Percentiles rank a stretch among this genome's conserved stretches.
These are phyloP conservation scores for Pachydiplax longipennis DNA, from an alignment of 2,888 invertebrate genomes.

Conservation along the genomic window DNA sequence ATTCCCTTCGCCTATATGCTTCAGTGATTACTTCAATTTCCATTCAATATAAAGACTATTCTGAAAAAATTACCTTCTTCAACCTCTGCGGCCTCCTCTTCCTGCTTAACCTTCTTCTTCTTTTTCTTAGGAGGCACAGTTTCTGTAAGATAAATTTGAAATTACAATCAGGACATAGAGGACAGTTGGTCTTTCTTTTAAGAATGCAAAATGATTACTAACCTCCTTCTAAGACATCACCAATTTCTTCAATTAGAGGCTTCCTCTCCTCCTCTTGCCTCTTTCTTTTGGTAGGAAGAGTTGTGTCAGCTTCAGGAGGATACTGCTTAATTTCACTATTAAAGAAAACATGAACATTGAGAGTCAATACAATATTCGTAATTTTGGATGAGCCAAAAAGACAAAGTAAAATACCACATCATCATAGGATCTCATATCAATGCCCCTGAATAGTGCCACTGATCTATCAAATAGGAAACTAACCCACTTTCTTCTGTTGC, in stretches of 20 bases:
- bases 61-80: slow-evolving; percentile 29
- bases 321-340: slow-evolving; percentile 82
- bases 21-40: neutral
- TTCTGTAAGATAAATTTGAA: neutral
- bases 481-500: neutral
- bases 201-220: neutral
- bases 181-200: neutral
- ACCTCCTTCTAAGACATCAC: slow-evolving; percentile 47
- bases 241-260: slow-evolving; percentile 58
- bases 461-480: neutral
- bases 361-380: neutral
- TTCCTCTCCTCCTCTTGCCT: slow-evolving; percentile 63
- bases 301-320: slow-evolving; percentile 81
- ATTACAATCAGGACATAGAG: neutral
- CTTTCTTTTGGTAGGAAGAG: slow-evolving; percentile 72
- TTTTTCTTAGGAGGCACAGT: slow-evolving; percentile 52
- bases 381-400: neutral
- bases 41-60: neutral
- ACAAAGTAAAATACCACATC: slow-evolving; percentile 3
- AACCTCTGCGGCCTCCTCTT: neutral
- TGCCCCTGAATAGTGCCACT: neutral
- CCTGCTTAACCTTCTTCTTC: slow-evolving; percentile 51
- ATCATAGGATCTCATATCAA: neutral
- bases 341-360: slow-evolving; percentile 46
- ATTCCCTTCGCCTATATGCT: neutral